Conservation (phyloP, 2,113 vertebrate species). For the Marcusenius ussheri region DNA sequence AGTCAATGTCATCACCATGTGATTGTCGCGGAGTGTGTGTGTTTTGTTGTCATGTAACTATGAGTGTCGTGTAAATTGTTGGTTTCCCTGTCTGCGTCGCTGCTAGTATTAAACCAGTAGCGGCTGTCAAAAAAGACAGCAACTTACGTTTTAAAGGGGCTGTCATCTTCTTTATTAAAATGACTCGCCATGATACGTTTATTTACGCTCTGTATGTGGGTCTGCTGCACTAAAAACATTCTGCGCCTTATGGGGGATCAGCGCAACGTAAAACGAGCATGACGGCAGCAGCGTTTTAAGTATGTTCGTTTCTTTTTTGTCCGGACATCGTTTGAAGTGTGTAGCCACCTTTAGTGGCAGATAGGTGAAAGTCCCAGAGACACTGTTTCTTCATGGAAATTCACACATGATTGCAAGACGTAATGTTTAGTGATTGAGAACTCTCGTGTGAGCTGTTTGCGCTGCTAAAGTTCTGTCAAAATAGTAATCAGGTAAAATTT, state of each 20-base stretch:
- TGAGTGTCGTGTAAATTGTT: background rate
- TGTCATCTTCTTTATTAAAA: background rate
- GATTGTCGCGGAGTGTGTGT: background rate
- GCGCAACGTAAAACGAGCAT: background rate
- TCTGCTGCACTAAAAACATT: background rate
- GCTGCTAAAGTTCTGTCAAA: background rate
- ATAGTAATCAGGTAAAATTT: background rate
- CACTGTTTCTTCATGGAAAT: background rate
- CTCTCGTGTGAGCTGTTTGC: background rate
- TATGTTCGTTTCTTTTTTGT: background rate
- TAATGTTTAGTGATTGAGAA: background rate
- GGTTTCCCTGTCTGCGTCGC: background rate
- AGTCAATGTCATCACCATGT: background rate
- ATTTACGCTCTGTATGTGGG: background rate
- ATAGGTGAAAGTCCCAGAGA: background rate
- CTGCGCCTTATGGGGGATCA: background rate
- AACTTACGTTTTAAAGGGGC: background rate
- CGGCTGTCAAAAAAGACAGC: background rate
- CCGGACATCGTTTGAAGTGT: background rate
- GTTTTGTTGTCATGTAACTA: background rate
- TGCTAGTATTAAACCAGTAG: background rate
- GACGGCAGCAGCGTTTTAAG: background rate
- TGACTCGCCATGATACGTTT: background rate
- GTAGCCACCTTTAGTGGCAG: background rate
- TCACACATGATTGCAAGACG: background rate